Evolutionary conservation across 2,888 invertebrate species (phyloP), one percentile per base, ranked within the genome.

Genomic region (Clunio marinus): DNA sequence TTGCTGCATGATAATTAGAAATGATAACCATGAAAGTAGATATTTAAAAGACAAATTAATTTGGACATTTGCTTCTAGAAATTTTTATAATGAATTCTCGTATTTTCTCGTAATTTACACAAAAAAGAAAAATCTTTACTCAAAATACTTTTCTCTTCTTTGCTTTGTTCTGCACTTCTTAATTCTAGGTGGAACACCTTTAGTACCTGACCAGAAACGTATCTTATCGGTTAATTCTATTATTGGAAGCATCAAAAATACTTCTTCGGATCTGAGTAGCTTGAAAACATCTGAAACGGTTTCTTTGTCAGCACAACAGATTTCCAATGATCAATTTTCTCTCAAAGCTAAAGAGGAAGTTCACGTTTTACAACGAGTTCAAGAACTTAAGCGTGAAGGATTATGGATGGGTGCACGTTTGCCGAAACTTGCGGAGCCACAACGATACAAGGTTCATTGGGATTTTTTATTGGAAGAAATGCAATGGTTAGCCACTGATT

Each of bases 401-500:
- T 82, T 97, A 75, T 98, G 97, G 98, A 88, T 95, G 66, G 92
- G 93, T 78, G 87, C 89, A 74, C 84, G 96, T 69, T 82, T 96
- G 77, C 96, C 96, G 67, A 95, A 95, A 81, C 87, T 94, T 71
- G 88, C 92, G 76, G 95, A 95, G 80, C 93, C 95, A 73, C 85
- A 88, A 70, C 83, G 97, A 71, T 83, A 87, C 66, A 98, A 97
- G 81, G 89, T 93, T 27, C 98, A 99, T 79, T 98, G 98, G 97
- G 99, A 99, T 80, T 98, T 96, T 80, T 81, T 99, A 71, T 81
- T 99, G 46, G 98, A 99, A 80, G 99, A 99, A 81, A 96, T 97
- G 95, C 90, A 91, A 41, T 99, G 99, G 99, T 83, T 99, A 72
- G 93, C 96, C 37, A 91, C 94, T 41, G 98, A 99, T 81, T 99